Percentiles rank a stretch among this genome's conserved stretches.
Conservation (phyloP, 2,797 vertebrate genomes). For the Enteromius argenteus region DNA sequence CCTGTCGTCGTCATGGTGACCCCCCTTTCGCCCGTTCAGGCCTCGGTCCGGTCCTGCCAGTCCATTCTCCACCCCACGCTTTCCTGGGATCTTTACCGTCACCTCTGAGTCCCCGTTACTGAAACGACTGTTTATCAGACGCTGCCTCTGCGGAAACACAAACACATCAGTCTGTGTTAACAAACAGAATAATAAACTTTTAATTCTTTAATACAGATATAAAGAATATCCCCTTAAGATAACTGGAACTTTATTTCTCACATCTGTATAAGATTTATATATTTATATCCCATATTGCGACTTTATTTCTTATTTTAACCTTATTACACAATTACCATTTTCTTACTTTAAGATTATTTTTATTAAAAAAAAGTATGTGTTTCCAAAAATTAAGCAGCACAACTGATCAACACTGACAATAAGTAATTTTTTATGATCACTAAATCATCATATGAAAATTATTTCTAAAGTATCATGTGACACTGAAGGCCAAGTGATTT, state of each 20-base stretch:
- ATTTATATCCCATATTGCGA: neutral
- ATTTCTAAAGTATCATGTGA: neutral
- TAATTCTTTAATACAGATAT: neutral
- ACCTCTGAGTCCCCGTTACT: constrained; percentile 91
- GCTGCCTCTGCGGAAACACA: constrained; percentile 84
- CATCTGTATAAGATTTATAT: neutral
- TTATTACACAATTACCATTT: neutral
- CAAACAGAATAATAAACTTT: neutral
- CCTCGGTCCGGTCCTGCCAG: constrained; percentile 79
- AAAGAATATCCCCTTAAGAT: neutral
- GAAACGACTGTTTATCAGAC: constrained; percentile 87
- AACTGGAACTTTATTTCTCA: neutral
- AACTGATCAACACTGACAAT: neutral
- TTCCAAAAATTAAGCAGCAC: neutral
- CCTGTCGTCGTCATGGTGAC: constrained; percentile 75
- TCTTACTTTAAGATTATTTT: neutral
- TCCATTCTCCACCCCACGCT: constrained; percentile 88
- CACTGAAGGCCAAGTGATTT: neutral
- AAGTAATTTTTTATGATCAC: neutral
- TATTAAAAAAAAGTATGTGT: neutral
- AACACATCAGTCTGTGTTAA: neutral
- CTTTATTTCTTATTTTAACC: neutral
- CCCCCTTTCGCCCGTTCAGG: constrained; percentile 68
- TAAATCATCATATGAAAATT: neutral
- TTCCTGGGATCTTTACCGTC: constrained; percentile 83